A percentile compares a stretch with the other conserved stretches of the same genome.
Conservation (phyloP, 2,797 vertebrate genomes). For the Betta splendens region DNA sequence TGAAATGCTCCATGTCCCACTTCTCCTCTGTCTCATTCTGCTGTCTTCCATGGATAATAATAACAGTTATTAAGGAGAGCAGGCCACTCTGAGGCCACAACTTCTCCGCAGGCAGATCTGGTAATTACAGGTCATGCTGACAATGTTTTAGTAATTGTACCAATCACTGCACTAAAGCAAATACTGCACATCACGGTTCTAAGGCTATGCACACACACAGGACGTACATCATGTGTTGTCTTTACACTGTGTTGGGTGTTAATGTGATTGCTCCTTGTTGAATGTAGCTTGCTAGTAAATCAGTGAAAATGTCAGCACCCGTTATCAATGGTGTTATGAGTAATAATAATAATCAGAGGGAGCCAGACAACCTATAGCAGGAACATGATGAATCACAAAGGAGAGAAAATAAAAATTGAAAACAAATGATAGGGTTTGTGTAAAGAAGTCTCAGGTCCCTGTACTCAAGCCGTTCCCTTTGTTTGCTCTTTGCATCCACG, state of each 20-base stretch:
- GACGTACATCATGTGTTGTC: constrained; percentile 52
- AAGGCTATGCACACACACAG: constrained; percentile 34
- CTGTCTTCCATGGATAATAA: constrained; percentile 76
- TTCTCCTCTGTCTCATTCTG: constrained; percentile 51
- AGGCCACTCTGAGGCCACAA: constrained; percentile 68
- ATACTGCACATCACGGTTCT: constrained; percentile 53
- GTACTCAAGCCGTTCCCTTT: too few species aligned
- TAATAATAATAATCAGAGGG: constrained; percentile 56
- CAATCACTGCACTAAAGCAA: constrained; percentile 67
- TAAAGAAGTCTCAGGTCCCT: too few species aligned
- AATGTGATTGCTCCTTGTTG: constrained; percentile 55
- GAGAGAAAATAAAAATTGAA: constrained; percentile 42
- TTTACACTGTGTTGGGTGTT: constrained; percentile 51
- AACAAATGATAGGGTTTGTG: constrained; percentile 11
- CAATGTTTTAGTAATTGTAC: constrained; percentile 79
- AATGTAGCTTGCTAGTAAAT: constrained; percentile 58
- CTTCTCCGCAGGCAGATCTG: constrained; percentile 73
- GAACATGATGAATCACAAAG: constrained; percentile 31
- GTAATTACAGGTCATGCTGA: constrained; percentile 80
- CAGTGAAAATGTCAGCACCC: constrained; percentile 41
- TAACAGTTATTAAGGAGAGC: constrained; percentile 81
- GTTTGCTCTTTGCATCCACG: constrained; percentile 30
- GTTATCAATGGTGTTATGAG: constrained; percentile 60
- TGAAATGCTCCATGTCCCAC: constrained; percentile 35
- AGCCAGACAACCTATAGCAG: constrained; percentile 34